Evolutionary conservation across 2,113 vertebrate species (phyloP).

Genomic region (Zosterops lateralis): DNA sequence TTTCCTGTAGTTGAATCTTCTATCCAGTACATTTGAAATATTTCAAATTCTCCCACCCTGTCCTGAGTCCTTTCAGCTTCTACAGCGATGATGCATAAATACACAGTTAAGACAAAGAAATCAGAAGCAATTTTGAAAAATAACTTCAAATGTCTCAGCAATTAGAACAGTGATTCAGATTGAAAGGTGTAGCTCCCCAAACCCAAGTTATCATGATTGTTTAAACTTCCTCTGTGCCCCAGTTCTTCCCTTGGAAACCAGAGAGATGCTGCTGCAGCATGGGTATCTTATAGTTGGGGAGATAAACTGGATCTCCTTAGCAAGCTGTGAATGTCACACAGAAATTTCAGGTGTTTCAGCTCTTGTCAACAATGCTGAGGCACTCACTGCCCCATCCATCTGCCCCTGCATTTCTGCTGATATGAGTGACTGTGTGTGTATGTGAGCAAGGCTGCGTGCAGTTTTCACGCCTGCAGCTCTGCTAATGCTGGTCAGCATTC

Average conservation of each 20-base stretch:
- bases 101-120: background rate
- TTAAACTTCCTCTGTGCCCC: background rate
- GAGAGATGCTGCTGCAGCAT: fast-evolving
- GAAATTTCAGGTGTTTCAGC: background rate
- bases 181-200: background rate
- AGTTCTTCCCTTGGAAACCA: background rate
- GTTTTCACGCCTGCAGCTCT: background rate
- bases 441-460: fast-evolving
- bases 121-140: background rate
- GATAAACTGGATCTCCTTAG: background rate
- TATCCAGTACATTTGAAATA: background rate
- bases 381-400: background rate
- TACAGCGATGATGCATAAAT: background rate
- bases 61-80: background rate
- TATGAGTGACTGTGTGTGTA: fast-evolving
- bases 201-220: background rate
- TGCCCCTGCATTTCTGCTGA: background rate
- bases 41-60: background rate
- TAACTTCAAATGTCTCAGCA: background rate
- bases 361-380: fast-evolving
- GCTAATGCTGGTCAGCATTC: background rate
- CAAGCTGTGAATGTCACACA: background rate
- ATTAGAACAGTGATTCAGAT: background rate
- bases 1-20: background rate
- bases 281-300: fast-evolving